Evolutionary conservation across 1,140 invertebrate genomes (phyloP).

Genomic region (Drosophila tsacasi): DNA sequence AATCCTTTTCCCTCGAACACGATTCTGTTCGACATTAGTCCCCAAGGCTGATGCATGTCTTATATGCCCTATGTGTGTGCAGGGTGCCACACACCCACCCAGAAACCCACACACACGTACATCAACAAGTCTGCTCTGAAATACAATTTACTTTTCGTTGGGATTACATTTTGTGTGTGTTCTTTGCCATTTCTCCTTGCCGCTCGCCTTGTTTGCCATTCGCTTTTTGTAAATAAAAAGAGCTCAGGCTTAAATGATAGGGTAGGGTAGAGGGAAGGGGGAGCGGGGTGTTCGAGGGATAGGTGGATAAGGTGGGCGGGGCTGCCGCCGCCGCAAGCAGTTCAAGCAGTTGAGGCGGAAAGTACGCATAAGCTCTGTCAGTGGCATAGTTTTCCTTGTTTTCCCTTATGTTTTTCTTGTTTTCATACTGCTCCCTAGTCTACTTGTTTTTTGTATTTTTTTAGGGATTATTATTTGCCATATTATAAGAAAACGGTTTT

Average conservation of each 20-base stretch:
- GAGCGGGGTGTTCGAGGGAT: background rate
- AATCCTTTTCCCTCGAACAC: background rate
- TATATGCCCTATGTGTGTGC: slow-evolving; percentile 4
- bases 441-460: slow-evolving; percentile 37
- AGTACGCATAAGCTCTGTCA: slow-evolving; percentile 79
- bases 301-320: slow-evolving; percentile 5
- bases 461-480: slow-evolving; percentile 80
- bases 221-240: slow-evolving; percentile 79
- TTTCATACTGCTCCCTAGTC: background rate
- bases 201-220: slow-evolving; percentile 71
- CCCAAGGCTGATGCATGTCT: background rate
- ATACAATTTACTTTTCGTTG: slow-evolving; percentile 78
- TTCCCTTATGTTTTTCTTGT: slow-evolving; percentile 17
- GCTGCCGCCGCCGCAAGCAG: slow-evolving; percentile 63
- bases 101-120: slow-evolving; percentile 25
- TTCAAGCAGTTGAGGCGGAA: slow-evolving; percentile 75
- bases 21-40: background rate
- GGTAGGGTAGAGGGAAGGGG: background rate
- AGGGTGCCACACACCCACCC: slow-evolving; percentile 16
- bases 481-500: slow-evolving; percentile 81
- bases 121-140: slow-evolving; percentile 80
- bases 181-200: slow-evolving; percentile 44
- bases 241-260: slow-evolving; percentile 38
- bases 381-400: slow-evolving; percentile 75
- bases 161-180: slow-evolving; percentile 71